Evolutionary conservation across 2,797 vertebrate species (phyloP), one percentile per base, ranked within the genome.

Genomic region (Melanotaenia trifasciata): DNA sequence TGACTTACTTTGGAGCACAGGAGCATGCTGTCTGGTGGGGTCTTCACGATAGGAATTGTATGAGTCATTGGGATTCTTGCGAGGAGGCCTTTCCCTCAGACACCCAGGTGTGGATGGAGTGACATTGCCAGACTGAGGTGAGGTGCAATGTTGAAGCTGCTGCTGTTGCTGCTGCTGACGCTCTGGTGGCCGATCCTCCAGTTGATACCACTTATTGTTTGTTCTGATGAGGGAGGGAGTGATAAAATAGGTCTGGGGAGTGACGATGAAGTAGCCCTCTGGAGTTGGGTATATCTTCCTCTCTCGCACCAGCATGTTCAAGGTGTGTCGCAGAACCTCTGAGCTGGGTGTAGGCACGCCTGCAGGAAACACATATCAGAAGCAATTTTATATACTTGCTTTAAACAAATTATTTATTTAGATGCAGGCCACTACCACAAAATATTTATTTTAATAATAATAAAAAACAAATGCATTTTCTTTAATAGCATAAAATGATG

Each of bases 161-260:
- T 79, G 92, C 3, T 89, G 84, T 0, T 81, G 89, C 7, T 84
- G 88, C 0, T 87, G 87, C 12, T 96, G 96, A 79, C 96, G 93
- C 86, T 99, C 98, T 79, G 95, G 95, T 92, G 98, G 95, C 94
- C 98, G 95, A 92, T 99, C 98, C 1, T 99, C 98, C 92, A 99
- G 94, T 92, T 99, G 98, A 93, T 99, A 99, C 98, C 98, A 99
- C 91, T 99, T 99, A 93, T 97, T 99, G 94, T 98, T 99, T 93
- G 96, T 96, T 95, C 98, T 96, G 94, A 99, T 99, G 91, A 99
- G 97, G 83, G 98, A 99, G 36, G 98, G 98, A 18, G 98, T 99
- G 84, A 99, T 99, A 94, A 97, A 99, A 87, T 99, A 99, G 76
- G 98, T 99, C 94, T 99, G 98, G 0, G 98, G 98, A 38, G 98